phyloP scores from a whole-genome alignment of 2,888 invertebrate genomes.

The Dinocampus coccinellae region DNA sequence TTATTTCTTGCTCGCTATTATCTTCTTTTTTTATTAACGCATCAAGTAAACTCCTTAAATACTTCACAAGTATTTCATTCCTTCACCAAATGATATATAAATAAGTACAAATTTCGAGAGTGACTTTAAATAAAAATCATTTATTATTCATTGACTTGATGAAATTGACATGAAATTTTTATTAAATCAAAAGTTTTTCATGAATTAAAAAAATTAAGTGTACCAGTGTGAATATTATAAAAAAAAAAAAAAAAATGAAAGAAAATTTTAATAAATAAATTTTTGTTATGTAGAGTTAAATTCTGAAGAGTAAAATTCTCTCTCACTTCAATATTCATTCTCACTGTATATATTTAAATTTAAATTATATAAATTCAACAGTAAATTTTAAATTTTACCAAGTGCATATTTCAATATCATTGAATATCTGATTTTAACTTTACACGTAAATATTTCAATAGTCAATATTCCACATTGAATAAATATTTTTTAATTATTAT shows the following conservation, averaged over 20 bases:
- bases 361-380: not conserved
- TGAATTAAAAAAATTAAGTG: too few species aligned
- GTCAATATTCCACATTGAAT: not conserved
- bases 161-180: not conserved
- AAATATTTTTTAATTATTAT: not conserved
- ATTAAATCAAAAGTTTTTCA: not conserved
- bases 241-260: not conserved
- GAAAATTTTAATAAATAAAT: not conserved
- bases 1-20: too few species aligned
- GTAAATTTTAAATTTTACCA: not conserved
- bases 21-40: not conserved
- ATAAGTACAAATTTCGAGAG: not conserved
- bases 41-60: not conserved
- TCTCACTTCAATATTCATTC: not conserved
- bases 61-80: not conserved
- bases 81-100: not conserved
- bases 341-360: not conserved
- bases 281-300: too few species aligned
- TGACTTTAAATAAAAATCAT: not conserved
- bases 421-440: constrained; percentile 25
- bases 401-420: not conserved
- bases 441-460: constrained; percentile 23
- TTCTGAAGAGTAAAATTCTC: too few species aligned
- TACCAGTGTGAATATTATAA: too few species aligned
- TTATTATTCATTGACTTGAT: not conserved